Percentiles rank a stretch among this genome's conserved stretches.
phyloP scores from a whole-genome alignment of 1,140 invertebrate species.

The Patella vulgata region DNA sequence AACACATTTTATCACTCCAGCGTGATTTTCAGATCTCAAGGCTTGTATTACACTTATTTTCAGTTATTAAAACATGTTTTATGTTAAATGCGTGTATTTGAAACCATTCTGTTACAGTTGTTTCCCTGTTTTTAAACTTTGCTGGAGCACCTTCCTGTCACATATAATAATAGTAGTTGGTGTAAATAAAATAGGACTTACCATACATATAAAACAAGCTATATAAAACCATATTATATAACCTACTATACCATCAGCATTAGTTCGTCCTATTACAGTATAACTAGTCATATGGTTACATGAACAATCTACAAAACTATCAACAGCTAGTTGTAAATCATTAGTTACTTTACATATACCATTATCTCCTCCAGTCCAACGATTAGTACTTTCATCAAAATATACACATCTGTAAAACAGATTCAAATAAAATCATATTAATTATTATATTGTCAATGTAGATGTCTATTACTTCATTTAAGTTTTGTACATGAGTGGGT shows the following conservation, averaged over 20 bases:
- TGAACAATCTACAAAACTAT: conserved; percentile 60
- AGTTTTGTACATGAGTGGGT: too few relatives aligned
- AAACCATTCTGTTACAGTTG: too few relatives aligned
- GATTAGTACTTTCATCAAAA: conserved; percentile 43
- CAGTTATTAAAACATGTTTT: too few relatives aligned
- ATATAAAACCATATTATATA: conserved; percentile 60
- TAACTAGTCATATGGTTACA: conserved; percentile 62
- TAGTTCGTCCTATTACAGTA: conserved; percentile 48
- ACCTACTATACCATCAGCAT: conserved; percentile 45
- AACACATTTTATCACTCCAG: too few relatives aligned
- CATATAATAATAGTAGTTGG: too few relatives aligned
- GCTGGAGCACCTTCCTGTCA: too few relatives aligned
- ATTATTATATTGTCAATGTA: background rate
- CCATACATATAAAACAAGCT: conserved; percentile 60
- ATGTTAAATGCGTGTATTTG: too few relatives aligned
- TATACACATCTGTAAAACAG: conserved; percentile 56
- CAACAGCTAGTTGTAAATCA: conserved; percentile 48
- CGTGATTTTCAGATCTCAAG: too few relatives aligned
- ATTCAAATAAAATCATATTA: background rate
- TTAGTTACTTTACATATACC: conserved; percentile 59
- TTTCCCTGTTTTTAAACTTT: too few relatives aligned
- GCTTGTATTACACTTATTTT: too few relatives aligned
- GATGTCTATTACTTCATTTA: background rate
- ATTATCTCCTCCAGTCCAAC: conserved; percentile 49
- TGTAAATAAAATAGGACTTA: too few relatives aligned